Evolutionary conservation across 2,797 vertebrate genomes (phyloP), one percentile per base, ranked within the genome.

Genomic region (Epinephelus malabaricus): DNA sequence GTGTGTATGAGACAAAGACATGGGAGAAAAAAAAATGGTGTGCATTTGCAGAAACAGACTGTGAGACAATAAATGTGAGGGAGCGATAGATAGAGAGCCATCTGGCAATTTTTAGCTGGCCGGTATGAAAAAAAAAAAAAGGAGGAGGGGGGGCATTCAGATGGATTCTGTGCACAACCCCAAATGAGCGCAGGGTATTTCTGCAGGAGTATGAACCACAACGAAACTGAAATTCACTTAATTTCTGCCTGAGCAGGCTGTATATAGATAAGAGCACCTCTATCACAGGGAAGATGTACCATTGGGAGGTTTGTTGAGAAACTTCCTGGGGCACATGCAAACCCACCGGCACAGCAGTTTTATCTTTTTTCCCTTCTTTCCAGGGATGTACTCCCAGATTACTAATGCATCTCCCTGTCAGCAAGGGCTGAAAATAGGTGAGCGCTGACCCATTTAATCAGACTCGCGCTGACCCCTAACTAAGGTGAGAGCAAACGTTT

Each of bases 361-460:
- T 91, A 83, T 91, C 80, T 81, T 88, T 34, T 88, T 49, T 65
- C 69, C 71, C 78, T 86, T 87, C 87, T 83, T 92, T 92, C 86
- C 76, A 79, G 82, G 90, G 89, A 92, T 87, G 85, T 65, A 68
- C 87, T 90, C 88, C 79, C 78, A 86, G 89, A 94, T 94, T 92
- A 93, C 88, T 89, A 89, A 94, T 95, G 92, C 86, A 95, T 95
- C 92, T 94, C 89, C 81, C 91, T 92, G 92, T 91, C 92, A 94
- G 86, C 86, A 59, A 68, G 73, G 73, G 92, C 91, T 93, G 89
- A 91, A 94, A 95, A 95, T 95, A 95, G 95, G 84, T 85, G 84
- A 92, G 82, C 58, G 2, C 88, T 91, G 94, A 93, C 93, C 94
- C 86, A 94, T 90, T 94, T 96, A 90, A 93, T 95, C 88, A 91